Evolutionary conservation across 2,113 vertebrate genomes (phyloP), one percentile per base, ranked within the genome.

Genomic region (Phrynocephalus versicolor): DNA sequence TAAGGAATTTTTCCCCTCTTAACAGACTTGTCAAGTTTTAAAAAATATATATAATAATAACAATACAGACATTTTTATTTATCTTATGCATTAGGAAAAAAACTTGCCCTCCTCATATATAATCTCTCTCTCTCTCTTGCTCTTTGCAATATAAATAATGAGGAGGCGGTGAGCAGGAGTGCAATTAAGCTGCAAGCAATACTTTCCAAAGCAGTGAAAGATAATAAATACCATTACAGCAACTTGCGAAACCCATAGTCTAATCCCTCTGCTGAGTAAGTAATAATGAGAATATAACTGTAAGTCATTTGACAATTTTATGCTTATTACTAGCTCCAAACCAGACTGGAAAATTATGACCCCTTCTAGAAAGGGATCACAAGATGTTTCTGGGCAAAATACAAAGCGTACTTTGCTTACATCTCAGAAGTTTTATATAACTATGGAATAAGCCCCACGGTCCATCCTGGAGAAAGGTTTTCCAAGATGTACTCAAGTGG

Each of bases 61-160:
- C 88, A 92, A 91, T 94, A 89, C 81, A 91, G 88, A 91, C 95
- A 94, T 94, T 51, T 75, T 92, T 93, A 92, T 96, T 95, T 95
- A 83, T 93, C 94, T 94, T 92, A 89, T 58, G 78, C 88, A 90
- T 69, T 51, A 80, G 91, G 90, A 80, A 64, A 41, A 30, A 10
- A 39, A 37, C n/a, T 86, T 88, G 87, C 92, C 90, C 79, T 91
- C 83, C 67, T 13, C 8, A 30, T 88, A 89, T 84, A 92, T 91
- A 92, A 94, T 91, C 71, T 27, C 33, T 82, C 35, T 78, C 37
- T n/a, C 79, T 51, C 15, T 0, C 2, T 70, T 83, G 33, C 15
- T 0, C 2, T 70, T 83, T n/a, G 30, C 79, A 90, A 71, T 89
- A 85, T 60, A 92, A 91, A 74, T 89, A 92, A 90, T 1, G 37